Conservation (phyloP, 2,113 vertebrate species). For the Scolopax mira region DNA sequence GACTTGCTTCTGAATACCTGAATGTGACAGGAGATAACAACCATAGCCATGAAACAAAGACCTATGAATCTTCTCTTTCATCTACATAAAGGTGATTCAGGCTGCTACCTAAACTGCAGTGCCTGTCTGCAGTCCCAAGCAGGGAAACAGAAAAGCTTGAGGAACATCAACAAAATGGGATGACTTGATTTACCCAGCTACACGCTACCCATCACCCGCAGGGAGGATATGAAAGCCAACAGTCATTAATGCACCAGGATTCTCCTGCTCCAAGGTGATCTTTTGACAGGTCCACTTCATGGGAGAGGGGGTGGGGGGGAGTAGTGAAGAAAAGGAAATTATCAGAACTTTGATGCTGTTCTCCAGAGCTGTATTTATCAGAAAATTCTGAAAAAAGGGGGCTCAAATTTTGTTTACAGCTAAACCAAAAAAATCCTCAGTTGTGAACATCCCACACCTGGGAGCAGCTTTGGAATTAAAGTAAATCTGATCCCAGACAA, state of each 20-base stretch:
- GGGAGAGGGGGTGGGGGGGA: no score
- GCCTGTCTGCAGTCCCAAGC: not conserved
- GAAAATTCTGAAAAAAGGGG: not conserved
- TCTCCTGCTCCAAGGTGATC: not conserved
- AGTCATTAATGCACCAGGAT: not conserved
- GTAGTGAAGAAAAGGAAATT: fast-evolving
- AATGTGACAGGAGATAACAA: not conserved
- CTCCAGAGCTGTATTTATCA: not conserved
- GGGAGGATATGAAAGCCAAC: not conserved
- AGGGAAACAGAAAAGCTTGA: not conserved
- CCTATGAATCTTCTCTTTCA: not conserved
- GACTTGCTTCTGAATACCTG: not conserved
- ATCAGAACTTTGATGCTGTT: not conserved
- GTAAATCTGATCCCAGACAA: not conserved
- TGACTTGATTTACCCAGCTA: not conserved
- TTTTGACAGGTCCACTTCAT: not conserved
- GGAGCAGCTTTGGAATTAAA: not conserved
- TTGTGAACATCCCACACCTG: not conserved
- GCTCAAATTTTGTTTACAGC: not conserved
- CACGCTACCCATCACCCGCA: not conserved
- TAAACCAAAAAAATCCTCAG: not conserved
- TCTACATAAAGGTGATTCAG: not conserved
- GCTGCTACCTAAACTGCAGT: not conserved
- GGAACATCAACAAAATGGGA: not conserved
- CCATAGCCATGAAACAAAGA: not conserved